Base-by-base conservation (phyloP, 2,113 vertebrate species). In the Protomyctophum bolini region DNA sequence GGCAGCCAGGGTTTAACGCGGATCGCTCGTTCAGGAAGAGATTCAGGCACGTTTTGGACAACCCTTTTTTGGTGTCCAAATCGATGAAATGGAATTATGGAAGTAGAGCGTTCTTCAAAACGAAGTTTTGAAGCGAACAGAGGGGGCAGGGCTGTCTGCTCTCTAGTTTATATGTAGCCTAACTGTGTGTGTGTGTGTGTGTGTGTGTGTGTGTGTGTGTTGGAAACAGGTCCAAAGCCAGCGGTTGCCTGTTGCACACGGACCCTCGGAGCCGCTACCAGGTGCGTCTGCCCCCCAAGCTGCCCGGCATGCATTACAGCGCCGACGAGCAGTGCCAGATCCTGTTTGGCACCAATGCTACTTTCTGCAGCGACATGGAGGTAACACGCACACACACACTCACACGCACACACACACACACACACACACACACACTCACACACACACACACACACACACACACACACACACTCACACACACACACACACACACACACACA, bases 301-400 rank as follows among this genome's bases (percentile, higher is more conserved):
- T 99, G 66, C 97, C 97, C 0, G 97, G 97, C 33, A 98, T 99
- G 97, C 97, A 98, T 88, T 98, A 99, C 89, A 98, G 97, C 0
- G 95, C 95, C 0, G 94, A 96, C 0, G 95, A 98, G 51, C 97
- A 99, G 87, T 99, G 97, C 88, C 97, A 98, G 93, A 99, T 99
- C 75, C 94, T 99, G 7, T 99, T 98, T 52, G 97, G 97, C 77
- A 95, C 92, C 89, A 99, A 99, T 2, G 95, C 97, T 70, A 98
- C 97, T 0, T 98, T 98, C 94, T 99, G 97, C 90, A 96, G 91
- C 75, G 93, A 98, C 59, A 98, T 98, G 97, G 95, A 98, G 96
- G 97, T 98, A 89, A 2, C 14, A 8, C 2, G 8, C 54, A 5
- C 8, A 5, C n/a, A 14, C 7, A 1, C 54, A 56, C 54, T 8